These are phyloP conservation scores for Macaca nemestrina DNA, from an alignment of 2,113 vertebrate genomes.

Conservation along the genomic window DNA sequence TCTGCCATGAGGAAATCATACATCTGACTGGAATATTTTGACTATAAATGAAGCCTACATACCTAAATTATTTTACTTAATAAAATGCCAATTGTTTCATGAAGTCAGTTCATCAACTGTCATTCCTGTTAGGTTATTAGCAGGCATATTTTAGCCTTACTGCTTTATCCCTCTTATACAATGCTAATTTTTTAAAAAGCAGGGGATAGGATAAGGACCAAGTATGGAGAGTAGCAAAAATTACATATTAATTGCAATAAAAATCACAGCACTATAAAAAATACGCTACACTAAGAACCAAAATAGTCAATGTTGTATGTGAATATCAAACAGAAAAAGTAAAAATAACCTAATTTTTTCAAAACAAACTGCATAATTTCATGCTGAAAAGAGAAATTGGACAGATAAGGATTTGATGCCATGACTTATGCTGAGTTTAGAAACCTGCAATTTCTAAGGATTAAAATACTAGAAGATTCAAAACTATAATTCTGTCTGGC, in stretches of 20 bases:
- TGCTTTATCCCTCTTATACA: neutral
- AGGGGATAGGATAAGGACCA: neutral
- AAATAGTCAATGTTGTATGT: constrained; percentile 33
- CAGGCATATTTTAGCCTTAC: neutral
- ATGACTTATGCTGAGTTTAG: constrained; percentile 42
- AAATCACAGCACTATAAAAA: constrained; percentile 7
- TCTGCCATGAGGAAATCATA: neutral
- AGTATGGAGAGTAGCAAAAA: neutral
- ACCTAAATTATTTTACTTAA: constrained; percentile 45
- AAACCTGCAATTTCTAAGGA: constrained; percentile 64
- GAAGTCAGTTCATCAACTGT: neutral
- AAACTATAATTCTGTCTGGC: constrained; percentile 55
- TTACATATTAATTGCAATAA: constrained; percentile 16
- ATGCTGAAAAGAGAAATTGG: constrained; percentile 43
- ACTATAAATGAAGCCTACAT: neutral
- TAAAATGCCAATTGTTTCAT: constrained; percentile 37
- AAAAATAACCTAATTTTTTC: constrained; percentile 46
- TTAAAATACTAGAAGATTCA: constrained; percentile 62
- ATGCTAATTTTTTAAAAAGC: neutral
- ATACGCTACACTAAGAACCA: neutral
- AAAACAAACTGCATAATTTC: constrained; percentile 59
- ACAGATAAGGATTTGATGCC: constrained; percentile 54
- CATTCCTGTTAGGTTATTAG: constrained; percentile 3
- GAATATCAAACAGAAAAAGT: constrained; percentile 29
- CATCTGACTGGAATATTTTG: constrained; percentile 30